Evolutionary conservation across 2,888 invertebrate species (phyloP).

Genomic region (Xylocampa areola): DNA sequence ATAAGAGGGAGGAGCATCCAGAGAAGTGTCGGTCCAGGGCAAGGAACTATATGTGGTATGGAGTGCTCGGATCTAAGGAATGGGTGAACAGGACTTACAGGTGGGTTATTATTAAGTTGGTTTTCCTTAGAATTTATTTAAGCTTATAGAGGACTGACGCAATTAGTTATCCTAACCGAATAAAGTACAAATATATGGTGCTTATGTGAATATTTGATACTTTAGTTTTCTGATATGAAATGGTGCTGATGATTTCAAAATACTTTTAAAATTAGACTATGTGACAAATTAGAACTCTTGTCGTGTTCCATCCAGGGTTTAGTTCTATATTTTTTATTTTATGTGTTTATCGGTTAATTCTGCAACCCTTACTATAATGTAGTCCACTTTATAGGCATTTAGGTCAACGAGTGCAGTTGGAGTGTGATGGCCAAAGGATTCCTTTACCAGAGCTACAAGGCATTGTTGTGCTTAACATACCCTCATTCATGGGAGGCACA

Average conservation of each 20-base stretch:
- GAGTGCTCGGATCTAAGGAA: slow-evolving; percentile 94
- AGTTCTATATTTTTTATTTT: too few species aligned
- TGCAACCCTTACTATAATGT: background rate
- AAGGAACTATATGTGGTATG: slow-evolving; percentile 99
- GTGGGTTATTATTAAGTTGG: slow-evolving; percentile 59
- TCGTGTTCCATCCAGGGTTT: too few species aligned
- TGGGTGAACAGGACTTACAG: slow-evolving; percentile 97
- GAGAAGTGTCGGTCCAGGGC: slow-evolving; percentile 98
- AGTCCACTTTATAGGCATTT: slow-evolving; percentile 91
- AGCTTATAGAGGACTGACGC: too few species aligned
- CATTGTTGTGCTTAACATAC: slow-evolving; percentile 98
- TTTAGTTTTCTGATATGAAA: too few species aligned
- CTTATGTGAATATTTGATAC: too few species aligned
- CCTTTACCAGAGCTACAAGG: slow-evolving; percentile 98
- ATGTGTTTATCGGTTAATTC: too few species aligned
- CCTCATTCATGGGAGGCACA: slow-evolving; percentile 98
- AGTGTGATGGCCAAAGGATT: slow-evolving; percentile 98
- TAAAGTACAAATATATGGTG: too few species aligned
- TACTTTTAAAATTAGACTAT: too few species aligned
- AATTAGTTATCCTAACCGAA: too few species aligned
- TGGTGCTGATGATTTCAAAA: too few species aligned
- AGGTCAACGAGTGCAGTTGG: slow-evolving; percentile 97
- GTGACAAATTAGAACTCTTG: too few species aligned
- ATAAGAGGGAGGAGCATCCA: slow-evolving; percentile 98
- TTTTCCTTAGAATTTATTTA: background rate